Evolutionary conservation across 2,888 invertebrate genomes (phyloP).

Genomic region (Nowickia ferox): DNA sequence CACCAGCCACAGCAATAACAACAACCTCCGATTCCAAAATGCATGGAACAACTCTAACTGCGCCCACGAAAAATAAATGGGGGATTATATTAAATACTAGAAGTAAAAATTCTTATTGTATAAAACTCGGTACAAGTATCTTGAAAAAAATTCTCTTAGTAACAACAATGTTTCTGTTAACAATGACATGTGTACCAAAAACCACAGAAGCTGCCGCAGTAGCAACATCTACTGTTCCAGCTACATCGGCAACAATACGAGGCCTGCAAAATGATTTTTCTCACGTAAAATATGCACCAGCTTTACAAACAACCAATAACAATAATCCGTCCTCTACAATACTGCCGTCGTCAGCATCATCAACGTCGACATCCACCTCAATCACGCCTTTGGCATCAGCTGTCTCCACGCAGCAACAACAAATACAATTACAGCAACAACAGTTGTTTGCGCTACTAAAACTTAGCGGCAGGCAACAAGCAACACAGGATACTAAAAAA

Average conservation of each 20-base stretch:
- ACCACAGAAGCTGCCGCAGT: conserved; percentile 45
- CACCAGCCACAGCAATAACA: conserved; percentile 28
- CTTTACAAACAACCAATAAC: conserved; percentile 67
- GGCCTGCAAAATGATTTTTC: conserved; percentile 44
- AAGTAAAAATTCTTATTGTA: conserved; percentile 13
- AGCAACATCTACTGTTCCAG: conserved; percentile 23
- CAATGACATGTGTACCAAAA: conserved; percentile 36
- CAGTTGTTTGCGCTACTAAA: conserved; percentile 79
- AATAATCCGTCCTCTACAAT: conserved; percentile 65
- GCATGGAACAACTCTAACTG: conserved; percentile 8
- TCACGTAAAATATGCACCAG: conserved; percentile 69
- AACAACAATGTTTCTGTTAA: conserved; percentile 32
- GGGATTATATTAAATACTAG: conserved; percentile 42
- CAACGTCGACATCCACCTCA: conserved; percentile 40
- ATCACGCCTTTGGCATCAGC: conserved; percentile 46
- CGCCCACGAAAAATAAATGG: conserved; percentile 33
- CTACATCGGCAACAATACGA: conserved; percentile 47
- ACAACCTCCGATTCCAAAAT: conserved; percentile 45
- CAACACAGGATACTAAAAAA: conserved; percentile 50
- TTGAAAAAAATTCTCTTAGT: conserved; percentile 27
- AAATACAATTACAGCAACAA: conserved; percentile 76
- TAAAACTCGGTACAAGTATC: conserved; percentile 7
- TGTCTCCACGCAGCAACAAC: conserved; percentile 69
- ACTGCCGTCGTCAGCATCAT: conserved; percentile 67
- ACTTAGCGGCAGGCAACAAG: conserved; percentile 71